Conservation (phyloP, 2,797 vertebrate species). For the Octomys mimax region DNA sequence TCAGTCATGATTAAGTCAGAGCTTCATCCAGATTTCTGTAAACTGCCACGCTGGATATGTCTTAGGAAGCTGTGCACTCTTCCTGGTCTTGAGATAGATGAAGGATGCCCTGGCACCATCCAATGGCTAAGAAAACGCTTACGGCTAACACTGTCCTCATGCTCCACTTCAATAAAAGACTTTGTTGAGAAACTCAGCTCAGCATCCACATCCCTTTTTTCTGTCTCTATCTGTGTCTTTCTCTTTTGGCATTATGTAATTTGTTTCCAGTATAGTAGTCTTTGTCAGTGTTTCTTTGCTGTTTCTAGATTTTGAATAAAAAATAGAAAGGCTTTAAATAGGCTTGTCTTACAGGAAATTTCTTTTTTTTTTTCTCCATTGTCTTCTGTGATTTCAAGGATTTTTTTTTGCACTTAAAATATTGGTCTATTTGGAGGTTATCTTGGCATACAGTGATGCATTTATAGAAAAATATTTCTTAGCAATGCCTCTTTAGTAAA, state of each 20-base stretch:
- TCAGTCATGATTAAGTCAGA: background rate
- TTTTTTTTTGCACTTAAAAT: background rate
- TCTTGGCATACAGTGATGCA: background rate
- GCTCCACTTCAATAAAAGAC: background rate
- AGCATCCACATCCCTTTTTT: background rate
- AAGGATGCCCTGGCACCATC: background rate
- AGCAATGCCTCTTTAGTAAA: background rate
- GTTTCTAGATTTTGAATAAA: conserved; percentile 52
- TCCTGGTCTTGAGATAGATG: too few species aligned
- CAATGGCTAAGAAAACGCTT: background rate
- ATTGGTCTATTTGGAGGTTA: background rate
- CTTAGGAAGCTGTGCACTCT: background rate
- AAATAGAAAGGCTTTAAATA: conserved; percentile 12
- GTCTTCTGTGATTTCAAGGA: background rate
- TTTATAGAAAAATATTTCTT: conserved; percentile 17
- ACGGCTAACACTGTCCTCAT: background rate
- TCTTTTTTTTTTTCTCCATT: background rate
- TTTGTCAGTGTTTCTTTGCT: conserved; percentile 5
- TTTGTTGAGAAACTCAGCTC: conserved; percentile 16
- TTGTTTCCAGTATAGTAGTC: background rate
- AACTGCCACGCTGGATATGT: background rate
- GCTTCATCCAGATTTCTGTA: background rate
- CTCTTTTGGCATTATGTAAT: background rate
- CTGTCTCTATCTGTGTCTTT: background rate
- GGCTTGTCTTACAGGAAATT: background rate